Conservation (phyloP, 2,797 vertebrate species). For the Labeo calbasu region DNA sequence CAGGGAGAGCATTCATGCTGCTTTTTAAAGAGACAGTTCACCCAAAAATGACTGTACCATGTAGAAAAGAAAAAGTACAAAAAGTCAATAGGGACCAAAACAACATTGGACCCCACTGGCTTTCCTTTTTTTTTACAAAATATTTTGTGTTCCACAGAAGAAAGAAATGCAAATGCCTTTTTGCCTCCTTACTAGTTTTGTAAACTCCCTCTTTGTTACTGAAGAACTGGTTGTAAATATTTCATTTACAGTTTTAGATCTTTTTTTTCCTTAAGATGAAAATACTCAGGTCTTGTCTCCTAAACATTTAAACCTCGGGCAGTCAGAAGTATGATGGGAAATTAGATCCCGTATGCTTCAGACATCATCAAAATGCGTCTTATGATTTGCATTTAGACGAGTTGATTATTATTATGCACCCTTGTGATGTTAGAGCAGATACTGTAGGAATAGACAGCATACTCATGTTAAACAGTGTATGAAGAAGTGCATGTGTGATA, state of each 20-base stretch:
- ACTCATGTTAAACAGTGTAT: conserved; percentile 32
- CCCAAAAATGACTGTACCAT: background rate
- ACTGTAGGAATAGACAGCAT: conserved; percentile 60
- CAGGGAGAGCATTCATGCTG: background rate
- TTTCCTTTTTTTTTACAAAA: conserved; percentile 8
- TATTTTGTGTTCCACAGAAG: background rate
- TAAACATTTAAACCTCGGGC: conserved; percentile 51
- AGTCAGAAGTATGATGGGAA: conserved; percentile 57
- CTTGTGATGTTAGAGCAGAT: conserved; percentile 66
- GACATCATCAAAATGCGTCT: conserved; percentile 71
- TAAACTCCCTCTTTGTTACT: conserved; percentile 20
- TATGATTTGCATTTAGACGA: conserved; percentile 82
- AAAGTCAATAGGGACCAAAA: background rate
- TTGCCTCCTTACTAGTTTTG: conserved; percentile 68
- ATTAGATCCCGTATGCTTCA: conserved; percentile 68
- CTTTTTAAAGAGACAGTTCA: background rate
- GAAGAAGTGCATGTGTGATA: conserved; percentile 19
- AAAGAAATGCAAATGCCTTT: conserved; percentile 65
- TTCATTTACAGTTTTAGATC: background rate
- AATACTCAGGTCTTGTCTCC: conserved; percentile 24
- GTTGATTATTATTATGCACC: conserved; percentile 71
- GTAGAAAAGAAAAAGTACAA: background rate
- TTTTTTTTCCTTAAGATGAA: conserved; percentile 7
- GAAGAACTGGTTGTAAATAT: background rate
- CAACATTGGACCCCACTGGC: background rate